Conservation (phyloP, 2,888 invertebrate species). For the Brachylomia viminalis region DNA sequence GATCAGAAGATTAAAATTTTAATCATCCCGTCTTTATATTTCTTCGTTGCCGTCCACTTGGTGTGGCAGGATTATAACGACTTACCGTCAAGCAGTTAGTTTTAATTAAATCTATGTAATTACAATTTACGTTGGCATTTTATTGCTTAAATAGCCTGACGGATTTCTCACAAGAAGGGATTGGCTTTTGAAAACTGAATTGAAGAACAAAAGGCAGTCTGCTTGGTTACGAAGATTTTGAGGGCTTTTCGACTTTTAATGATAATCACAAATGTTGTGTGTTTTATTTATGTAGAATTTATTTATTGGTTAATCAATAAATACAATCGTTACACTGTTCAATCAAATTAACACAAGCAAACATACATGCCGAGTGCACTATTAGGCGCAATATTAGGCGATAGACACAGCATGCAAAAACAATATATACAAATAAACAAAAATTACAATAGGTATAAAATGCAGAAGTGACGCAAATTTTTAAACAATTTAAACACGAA, state of each 20-base stretch:
- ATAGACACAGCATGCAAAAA: too few relatives aligned
- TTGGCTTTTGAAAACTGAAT: slow-evolving; percentile 1
- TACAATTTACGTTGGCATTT: slow-evolving; percentile 57
- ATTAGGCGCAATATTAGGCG: too few relatives aligned
- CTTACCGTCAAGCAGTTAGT: slow-evolving; percentile 57
- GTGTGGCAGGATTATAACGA: slow-evolving; percentile 46
- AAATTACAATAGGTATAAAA: too few relatives aligned
- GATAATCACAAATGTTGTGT: slow-evolving; percentile 24
- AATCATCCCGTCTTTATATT: slow-evolving; percentile 44
- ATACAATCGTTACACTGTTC: too few relatives aligned
- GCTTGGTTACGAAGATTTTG: slow-evolving; percentile 1
- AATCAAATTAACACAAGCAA: too few relatives aligned
- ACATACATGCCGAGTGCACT: too few relatives aligned
- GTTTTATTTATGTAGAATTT: too few relatives aligned
- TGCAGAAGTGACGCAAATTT: too few relatives aligned
- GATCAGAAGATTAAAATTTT: slow-evolving; percentile 50
- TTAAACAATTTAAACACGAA: too few relatives aligned
- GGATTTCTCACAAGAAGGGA: slow-evolving; percentile 21
- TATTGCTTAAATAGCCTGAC: slow-evolving; percentile 40
- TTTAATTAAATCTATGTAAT: slow-evolving; percentile 64
- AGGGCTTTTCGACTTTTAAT: slow-evolving; percentile 21
- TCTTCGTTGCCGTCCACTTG: slow-evolving; percentile 40
- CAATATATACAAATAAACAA: too few relatives aligned
- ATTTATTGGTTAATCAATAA: too few relatives aligned
- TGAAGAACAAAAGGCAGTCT: slow-evolving; percentile 28